A percentile compares a stretch with the other conserved stretches of the same genome.
Conservation (phyloP, 2,113 vertebrate species). For the Orientallactaga bullata region DNA sequence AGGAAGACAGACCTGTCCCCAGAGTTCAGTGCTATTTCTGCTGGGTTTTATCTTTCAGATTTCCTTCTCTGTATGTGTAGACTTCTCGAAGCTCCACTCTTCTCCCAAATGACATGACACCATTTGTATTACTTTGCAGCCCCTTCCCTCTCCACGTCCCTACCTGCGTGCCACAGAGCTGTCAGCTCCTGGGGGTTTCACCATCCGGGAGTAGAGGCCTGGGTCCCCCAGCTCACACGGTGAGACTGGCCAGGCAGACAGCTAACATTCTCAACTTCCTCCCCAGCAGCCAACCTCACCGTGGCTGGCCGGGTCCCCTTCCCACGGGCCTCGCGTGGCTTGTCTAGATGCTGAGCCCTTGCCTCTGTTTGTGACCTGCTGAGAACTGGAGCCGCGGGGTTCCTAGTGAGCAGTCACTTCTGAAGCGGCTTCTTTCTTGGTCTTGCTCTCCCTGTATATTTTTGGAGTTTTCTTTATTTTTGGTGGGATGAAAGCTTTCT, state of each 20-base stretch:
- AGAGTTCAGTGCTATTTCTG: neutral
- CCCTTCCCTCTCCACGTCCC: neutral
- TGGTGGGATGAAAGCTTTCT: neutral
- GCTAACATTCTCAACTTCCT: neutral
- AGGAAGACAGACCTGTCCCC: neutral
- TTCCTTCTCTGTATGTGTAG: neutral
- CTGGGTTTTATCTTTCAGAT: neutral
- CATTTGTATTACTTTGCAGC: neutral
- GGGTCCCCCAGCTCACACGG: neutral
- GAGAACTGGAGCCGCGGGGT: neutral
- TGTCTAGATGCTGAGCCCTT: neutral
- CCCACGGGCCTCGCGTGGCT: neutral
- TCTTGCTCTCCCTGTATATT: neutral
- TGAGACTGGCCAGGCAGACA: fast-evolving
- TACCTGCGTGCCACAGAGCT: fast-evolving
- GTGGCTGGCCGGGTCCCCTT: neutral
- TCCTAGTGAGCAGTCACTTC: neutral
- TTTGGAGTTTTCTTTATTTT: neutral
- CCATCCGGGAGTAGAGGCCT: neutral
- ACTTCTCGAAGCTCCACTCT: neutral
- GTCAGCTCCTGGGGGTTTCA: fast-evolving
- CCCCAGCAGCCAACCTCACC: neutral
- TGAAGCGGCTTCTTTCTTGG: neutral
- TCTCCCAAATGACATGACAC: neutral
- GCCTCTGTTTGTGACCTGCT: neutral